Evolutionary conservation across 2,888 invertebrate genomes (phyloP).

Genomic region (Netelia melanura): DNA sequence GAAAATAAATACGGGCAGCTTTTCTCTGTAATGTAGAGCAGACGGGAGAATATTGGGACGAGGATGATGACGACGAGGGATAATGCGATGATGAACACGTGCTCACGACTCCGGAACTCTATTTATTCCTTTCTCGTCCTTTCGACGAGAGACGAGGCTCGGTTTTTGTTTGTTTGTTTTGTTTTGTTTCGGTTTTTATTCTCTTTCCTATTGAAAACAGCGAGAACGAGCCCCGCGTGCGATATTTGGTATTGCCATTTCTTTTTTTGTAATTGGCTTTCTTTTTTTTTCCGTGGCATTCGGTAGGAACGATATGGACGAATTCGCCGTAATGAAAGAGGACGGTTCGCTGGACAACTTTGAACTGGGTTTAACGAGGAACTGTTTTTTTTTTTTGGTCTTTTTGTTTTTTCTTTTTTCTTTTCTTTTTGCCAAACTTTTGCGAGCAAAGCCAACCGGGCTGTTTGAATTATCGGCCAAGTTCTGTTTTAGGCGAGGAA

Average conservation of each 20-base stretch:
- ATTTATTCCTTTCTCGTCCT: constrained; percentile 18
- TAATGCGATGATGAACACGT: constrained; percentile 4
- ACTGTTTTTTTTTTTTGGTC: no score
- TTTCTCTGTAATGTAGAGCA: background rate
- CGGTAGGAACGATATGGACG: no score
- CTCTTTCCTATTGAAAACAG: background rate
- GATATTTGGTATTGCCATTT: background rate
- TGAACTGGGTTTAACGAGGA: no score
- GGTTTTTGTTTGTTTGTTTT: background rate
- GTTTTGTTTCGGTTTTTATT: constrained; percentile 5
- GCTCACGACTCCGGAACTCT: constrained; percentile 21
- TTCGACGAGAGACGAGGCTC: background rate
- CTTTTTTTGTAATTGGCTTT: constrained; percentile 6
- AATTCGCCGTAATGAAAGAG: no score
- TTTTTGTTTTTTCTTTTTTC: no score
- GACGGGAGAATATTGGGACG: constrained; percentile 22
- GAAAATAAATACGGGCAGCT: background rate
- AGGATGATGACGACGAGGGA: background rate
- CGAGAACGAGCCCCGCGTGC: background rate
- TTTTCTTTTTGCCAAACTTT: no score
- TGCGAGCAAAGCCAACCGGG: no score
- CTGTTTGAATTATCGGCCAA: no score
- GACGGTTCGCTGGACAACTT: no score
- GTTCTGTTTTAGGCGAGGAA: background rate
- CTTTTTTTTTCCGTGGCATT: background rate